Evolutionary conservation across 1,140 invertebrate species (phyloP), one percentile per base, ranked within the genome.

Genomic region (Acyrthosiphon pisum): DNA sequence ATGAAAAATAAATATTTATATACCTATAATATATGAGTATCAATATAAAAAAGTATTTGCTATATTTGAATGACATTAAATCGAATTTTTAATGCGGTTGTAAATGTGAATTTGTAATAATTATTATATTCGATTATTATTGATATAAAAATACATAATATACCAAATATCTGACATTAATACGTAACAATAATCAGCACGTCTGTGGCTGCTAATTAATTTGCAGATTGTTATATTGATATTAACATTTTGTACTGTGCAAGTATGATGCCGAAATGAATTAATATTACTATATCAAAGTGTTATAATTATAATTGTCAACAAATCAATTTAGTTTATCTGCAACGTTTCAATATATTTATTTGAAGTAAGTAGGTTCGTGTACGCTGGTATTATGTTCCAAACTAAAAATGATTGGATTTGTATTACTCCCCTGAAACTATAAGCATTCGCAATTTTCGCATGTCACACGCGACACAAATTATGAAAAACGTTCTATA

Each of bases 391-490:
- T n/a, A 88, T 89, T 56, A 35, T 26, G 22, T 26, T 37, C 4
- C 1, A 37, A 56, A 41, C 35, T 23, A 56, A 56, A 56, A 41
- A 56, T 89, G n/a, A 89, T 89, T 89, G 8, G 23, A 89, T 56
- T 88, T 37, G 22, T 56, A 41, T 35, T 53, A 48, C n/a, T 37
- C 22, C 11, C 48, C 9, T 18, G 23, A 56, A 56, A 53, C 48
- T 41, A 26, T 89, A 89, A 56, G 37, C 86, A n/a, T 2, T 41
- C 11, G 37, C 4, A 26, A 41, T 89, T 56, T 89, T 89, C 23
- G 48, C 50, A 89, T 56, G 88, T 6, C 48, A 37, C 88, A 56
- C 88, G 88, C 88, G 30, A 89, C 48, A 89, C 35, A 56, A 56
- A 56, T 41, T 56, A 89, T 18, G 35, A 56, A 41, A 26, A 56